Conservation (phyloP, 2,113 vertebrate species). For the Corythaeola cristata region DNA sequence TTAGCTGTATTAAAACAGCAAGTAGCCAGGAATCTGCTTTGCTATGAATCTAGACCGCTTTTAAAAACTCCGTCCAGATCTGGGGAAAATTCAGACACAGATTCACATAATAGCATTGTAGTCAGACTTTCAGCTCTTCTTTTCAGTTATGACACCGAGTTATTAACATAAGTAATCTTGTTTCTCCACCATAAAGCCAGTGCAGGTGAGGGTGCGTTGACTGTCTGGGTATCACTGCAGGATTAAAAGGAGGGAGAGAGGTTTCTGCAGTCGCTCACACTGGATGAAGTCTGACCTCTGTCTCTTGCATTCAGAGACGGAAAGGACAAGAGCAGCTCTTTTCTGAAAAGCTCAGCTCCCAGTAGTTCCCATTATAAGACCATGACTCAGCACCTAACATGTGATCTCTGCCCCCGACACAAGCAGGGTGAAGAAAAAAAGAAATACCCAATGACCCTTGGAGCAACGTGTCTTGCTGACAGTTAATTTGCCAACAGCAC, state of each 20-base stretch:
- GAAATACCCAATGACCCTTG: neutral
- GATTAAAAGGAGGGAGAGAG: neutral
- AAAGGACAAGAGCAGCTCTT: neutral
- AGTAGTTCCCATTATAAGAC: conserved; percentile 15
- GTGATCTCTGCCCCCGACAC: conserved; percentile 11
- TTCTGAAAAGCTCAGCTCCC: conserved; percentile 7
- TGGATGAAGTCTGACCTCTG: neutral
- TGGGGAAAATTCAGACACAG: neutral
- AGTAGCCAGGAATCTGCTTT: neutral
- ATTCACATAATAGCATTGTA: neutral
- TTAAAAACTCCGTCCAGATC: neutral
- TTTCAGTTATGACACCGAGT: neutral
- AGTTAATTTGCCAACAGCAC: conserved; percentile 18
- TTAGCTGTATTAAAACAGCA: neutral
- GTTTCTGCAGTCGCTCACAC: neutral
- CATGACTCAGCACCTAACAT: conserved; percentile 31
- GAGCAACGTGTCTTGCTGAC: neutral
- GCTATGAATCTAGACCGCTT: neutral
- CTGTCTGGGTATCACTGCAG: neutral
- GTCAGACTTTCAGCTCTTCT: neutral
- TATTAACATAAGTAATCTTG: neutral
- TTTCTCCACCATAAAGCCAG: neutral
- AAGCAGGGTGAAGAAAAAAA: neutral
- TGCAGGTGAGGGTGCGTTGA: neutral
- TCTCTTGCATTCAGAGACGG: neutral